These are phyloP conservation scores for Balaenoptera acutorostrata DNA, from an alignment of 2,113 vertebrate species.

Conservation along the genomic window DNA sequence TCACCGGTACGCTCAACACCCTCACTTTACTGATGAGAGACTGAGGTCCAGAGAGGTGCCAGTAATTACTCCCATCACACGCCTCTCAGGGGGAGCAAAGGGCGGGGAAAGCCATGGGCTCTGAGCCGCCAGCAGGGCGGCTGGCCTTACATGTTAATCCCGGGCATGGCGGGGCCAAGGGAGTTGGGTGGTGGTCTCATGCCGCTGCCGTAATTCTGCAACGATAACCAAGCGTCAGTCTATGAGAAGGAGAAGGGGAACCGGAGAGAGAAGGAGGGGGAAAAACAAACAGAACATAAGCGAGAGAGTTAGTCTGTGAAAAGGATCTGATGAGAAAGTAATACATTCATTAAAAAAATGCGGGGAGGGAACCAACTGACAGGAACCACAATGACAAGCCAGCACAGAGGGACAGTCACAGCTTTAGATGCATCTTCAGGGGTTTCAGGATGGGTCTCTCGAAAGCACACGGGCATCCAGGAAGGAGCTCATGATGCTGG, in stretches of 20 bases:
- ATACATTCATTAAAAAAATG: constrained; percentile 9
- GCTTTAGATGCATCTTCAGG: not conserved
- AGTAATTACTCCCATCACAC: fast-evolving
- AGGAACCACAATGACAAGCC: constrained; percentile 40
- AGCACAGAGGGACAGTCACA: constrained; percentile 60
- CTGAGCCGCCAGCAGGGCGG: not conserved
- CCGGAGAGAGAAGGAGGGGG: constrained; percentile 39
- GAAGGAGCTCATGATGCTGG: fast-evolving
- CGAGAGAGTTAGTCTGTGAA: constrained; percentile 70
- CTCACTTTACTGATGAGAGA: not conserved
- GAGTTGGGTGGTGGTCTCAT: constrained; percentile 99
- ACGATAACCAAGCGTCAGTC: constrained; percentile 86
- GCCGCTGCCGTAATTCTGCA: constrained; percentile 96
- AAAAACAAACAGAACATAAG: constrained; percentile 59
- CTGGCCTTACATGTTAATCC: constrained; percentile 95
- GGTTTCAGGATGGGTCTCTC: not conserved
- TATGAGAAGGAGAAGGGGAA: constrained; percentile 70
- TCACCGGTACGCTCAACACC: fast-evolving
- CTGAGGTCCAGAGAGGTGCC: constrained; percentile 11
- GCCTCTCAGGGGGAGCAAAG: not conserved
- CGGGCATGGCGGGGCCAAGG: constrained; percentile 97
- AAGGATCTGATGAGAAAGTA: constrained; percentile 50
- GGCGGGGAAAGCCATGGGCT: not conserved
- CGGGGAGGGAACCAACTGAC: not conserved
- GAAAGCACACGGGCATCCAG: fast-evolving